These are phyloP conservation scores for Catocala fraxini DNA, from an alignment of 2,888 invertebrate species.

Conservation along the genomic window DNA sequence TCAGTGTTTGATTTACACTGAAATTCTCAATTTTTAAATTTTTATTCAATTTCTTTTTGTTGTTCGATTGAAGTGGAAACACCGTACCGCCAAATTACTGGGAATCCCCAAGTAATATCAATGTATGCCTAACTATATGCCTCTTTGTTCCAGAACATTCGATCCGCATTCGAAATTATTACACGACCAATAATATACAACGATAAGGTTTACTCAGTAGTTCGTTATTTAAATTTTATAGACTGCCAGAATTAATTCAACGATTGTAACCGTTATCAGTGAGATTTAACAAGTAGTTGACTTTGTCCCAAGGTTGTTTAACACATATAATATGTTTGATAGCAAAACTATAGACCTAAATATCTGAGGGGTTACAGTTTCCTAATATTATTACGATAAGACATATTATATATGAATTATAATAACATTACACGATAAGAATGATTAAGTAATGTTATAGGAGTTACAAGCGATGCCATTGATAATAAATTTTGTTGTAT, in stretches of 20 bases:
- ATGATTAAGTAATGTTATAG: slow-evolving; percentile 6
- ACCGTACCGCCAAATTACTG: too few species aligned
- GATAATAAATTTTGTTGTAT: background rate
- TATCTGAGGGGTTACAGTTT: slow-evolving; percentile 22
- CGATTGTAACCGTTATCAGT: slow-evolving; percentile 27
- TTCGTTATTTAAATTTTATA: background rate
- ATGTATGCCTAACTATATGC: too few species aligned
- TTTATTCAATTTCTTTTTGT: too few species aligned
- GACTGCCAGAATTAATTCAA: background rate
- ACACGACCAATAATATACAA: background rate
- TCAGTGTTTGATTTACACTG: too few species aligned
- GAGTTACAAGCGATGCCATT: background rate
- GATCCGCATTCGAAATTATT: background rate
- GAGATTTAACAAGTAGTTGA: slow-evolving; percentile 31
- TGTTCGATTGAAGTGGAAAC: too few species aligned
- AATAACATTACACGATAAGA: background rate
- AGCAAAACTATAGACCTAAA: slow-evolving; percentile 22
- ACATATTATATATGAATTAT: background rate
- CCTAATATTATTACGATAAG: slow-evolving; percentile 4
- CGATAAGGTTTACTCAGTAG: background rate
- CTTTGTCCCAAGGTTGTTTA: slow-evolving; percentile 31
- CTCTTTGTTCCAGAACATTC: background rate
- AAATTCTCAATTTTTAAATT: too few species aligned
- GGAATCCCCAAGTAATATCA: too few species aligned
- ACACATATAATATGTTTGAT: slow-evolving; percentile 20